Base-by-base conservation (phyloP, 2,113 vertebrate species). In the Drymodes brunneopygia region DNA sequence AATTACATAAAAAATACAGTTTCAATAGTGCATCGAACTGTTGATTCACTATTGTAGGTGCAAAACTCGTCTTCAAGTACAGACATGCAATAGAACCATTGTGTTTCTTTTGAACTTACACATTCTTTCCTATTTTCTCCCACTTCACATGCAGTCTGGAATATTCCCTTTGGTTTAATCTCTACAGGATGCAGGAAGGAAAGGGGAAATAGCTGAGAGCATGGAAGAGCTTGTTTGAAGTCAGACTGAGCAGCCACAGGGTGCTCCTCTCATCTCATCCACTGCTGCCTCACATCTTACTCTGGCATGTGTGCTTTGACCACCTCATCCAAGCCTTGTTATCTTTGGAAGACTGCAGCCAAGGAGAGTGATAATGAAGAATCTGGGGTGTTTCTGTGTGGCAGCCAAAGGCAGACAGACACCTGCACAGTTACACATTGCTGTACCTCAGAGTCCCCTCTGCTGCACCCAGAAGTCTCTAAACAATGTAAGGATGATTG, bases 281-380 rank as follows among this genome's bases (percentile, higher is more conserved):
- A 51, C 45, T 0, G 0, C 2, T 66, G 42, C 29, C 56, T 44
- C 6, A 27, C 24, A 71, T n/a, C 36, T 25, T 47, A 11, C 29
- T 21, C 25, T 16, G 40, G 38, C 35, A 57, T 5, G 2, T 3
- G 2, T 10, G 29, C 21, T 38, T 28, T 50, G 42, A 40, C 47
- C 23, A 12, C 33, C 35, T 51, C 73, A 14, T 4, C 4, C 29
- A 21, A 21, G 27, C 27, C 36, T 80, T 2, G 1, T 38, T 66
- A 27, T 33, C 53, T 88, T 57, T 20, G 23, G n/a, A 35, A 40
- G 48, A 44, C 0, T 62, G 65, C 36, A 67, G 40, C 15, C 5
- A 2, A 51, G 22, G 24, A 67, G 44, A 22, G 27, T 4, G n/a
- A 11, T 5, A 50, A 85, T 20, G 17, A 82, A 72, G 45, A 44